Evolutionary conservation across 1,140 invertebrate genomes (phyloP), one percentile per base, ranked within the genome.

Genomic region (Geopemphigus sp.): DNA sequence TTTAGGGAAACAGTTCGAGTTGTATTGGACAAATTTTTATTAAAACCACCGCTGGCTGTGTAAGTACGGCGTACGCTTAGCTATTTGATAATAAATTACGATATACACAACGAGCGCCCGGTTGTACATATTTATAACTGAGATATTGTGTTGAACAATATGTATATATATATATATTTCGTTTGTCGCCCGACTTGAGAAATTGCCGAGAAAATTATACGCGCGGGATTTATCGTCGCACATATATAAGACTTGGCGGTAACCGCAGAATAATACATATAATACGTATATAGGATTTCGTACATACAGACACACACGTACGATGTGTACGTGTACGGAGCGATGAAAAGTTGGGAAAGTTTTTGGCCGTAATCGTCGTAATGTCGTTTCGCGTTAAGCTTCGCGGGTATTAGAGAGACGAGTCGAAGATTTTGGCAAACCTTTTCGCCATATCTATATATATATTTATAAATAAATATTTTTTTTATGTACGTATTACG

Each of bases 321-420:
- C n/a, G n/a, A n/a, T n/a, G n/a, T n/a, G n/a, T n/a, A n/a, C n/a
- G n/a, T n/a, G n/a, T n/a, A 39, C 32, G 32, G 32, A 39, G 32
- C 73, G 56, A 61, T 76, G 56, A 76, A 76, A 61, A 61, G 56
- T 76, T 76, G 4, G 45, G 5, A 47, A 76, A 76, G 32, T 76
- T 61, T 39, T 76, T 59, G 29, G 19, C 32, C n/a, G n/a, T 74
- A 59, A 59, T 22, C n/a, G 19, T n/a, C n/a, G n/a, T 74, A 59
- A 59, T 22, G 32, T 74, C 50, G 12, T 11, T 57, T 56, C 15
- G n/a, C 22, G 32, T 61, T 59, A 59, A 76, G 72, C 72, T 59
- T 68, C 45, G 15, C 47, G 15, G 22, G 45, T 26, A 19, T 70
- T 47, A 32, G 14, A 50, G 11, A 45, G 39, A 50, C 39, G 24